A percentile compares a stretch with the other conserved stretches of the same genome.
Evolutionary conservation across 2,888 invertebrate genomes (phyloP).

Genomic region (Nymphalis c-album): DNA sequence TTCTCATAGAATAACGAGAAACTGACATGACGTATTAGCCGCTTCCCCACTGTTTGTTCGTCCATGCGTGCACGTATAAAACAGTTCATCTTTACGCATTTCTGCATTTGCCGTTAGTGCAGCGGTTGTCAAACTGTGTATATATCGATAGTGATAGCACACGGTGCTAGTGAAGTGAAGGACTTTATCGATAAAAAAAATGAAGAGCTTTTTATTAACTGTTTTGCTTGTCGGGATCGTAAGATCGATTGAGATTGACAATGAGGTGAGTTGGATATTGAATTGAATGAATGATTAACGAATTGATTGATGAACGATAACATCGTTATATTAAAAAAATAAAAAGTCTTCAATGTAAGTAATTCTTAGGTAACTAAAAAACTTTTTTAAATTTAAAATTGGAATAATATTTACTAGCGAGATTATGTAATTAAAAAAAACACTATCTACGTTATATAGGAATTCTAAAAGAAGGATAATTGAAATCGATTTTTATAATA

Average conservation of each 20-base stretch:
- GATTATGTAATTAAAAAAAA: too few relatives aligned
- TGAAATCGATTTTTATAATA: too few relatives aligned
- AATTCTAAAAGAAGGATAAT: too few relatives aligned
- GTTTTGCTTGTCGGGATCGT: slow-evolving; percentile 70
- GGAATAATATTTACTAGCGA: too few relatives aligned
- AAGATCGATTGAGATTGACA: slow-evolving; percentile 63
- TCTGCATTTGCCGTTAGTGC: slow-evolving; percentile 65
- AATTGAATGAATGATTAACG: background rate
- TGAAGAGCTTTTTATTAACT: slow-evolving; percentile 67
- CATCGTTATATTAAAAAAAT: too few relatives aligned
- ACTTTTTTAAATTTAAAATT: too few relatives aligned
- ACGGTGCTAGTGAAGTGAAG: slow-evolving; percentile 59
- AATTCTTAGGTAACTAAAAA: too few relatives aligned
- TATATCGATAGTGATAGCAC: slow-evolving; percentile 20
- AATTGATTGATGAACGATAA: too few relatives aligned
- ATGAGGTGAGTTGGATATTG: slow-evolving; percentile 56
- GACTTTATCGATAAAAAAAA: slow-evolving; percentile 48
- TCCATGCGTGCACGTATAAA: slow-evolving; percentile 66
- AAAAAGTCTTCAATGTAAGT: too few relatives aligned
- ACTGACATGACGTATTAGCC: slow-evolving; percentile 28
- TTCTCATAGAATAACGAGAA: slow-evolving; percentile 29
- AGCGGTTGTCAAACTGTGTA: slow-evolving; percentile 44
- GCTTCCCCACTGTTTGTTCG: slow-evolving; percentile 61
- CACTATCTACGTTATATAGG: too few relatives aligned
- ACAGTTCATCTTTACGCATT: slow-evolving; percentile 54